Evolutionary conservation across 2,888 invertebrate species (phyloP).

Genomic region (Poecilus cupreus): DNA sequence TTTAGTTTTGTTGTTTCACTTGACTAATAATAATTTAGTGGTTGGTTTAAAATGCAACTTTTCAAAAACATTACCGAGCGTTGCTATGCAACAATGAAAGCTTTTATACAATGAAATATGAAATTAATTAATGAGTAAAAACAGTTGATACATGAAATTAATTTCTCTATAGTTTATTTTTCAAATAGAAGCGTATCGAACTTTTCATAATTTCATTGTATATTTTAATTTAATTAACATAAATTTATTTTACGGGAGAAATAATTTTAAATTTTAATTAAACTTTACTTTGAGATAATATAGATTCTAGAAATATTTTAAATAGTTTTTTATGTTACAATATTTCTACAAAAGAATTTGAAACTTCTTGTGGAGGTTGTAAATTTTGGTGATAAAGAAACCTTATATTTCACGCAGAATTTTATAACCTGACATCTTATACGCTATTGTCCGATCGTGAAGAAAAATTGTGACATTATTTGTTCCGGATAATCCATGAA

Average conservation of each 20-base stretch:
- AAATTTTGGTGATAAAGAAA: conserved; percentile 25
- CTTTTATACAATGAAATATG: background rate
- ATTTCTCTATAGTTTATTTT: background rate
- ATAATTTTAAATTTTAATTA: too few relatives aligned
- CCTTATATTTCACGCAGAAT: conserved; percentile 30
- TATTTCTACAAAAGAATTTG: conserved; percentile 11
- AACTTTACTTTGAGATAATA: too few relatives aligned
- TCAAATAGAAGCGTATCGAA: background rate
- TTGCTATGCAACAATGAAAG: background rate
- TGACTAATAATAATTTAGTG: too few relatives aligned
- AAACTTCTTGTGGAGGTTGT: background rate
- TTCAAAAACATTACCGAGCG: background rate
- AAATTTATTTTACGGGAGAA: too few relatives aligned
- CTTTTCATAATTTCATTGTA: background rate
- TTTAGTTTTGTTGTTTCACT: too few relatives aligned
- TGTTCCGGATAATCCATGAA: conserved; percentile 25
- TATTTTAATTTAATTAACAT: background rate
- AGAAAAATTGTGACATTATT: conserved; percentile 38
- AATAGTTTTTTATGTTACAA: background rate
- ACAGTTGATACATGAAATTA: background rate
- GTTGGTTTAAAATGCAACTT: background rate
- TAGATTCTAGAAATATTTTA: too few relatives aligned
- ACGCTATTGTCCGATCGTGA: conserved; percentile 26
- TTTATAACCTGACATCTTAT: conserved; percentile 32
- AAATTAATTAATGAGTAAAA: background rate